Conservation (phyloP, 2,797 vertebrate genomes). For the Nasua narica region DNA sequence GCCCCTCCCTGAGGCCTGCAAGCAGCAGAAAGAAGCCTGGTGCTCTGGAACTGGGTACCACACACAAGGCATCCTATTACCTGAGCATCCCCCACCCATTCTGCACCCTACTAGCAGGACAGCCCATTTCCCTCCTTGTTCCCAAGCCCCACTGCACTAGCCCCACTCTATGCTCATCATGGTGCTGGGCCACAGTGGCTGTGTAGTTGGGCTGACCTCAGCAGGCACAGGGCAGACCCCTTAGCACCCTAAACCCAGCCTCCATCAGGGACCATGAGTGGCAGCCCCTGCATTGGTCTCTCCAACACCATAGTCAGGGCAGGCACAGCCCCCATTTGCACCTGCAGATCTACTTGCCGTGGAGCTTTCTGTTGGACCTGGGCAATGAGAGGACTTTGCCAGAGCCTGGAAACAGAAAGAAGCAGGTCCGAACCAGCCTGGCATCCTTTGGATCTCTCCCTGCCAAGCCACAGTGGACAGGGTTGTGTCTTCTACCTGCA, state of each 20-base stretch:
- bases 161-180: too few species aligned
- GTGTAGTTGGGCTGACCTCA: neutral
- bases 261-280: neutral
- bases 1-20: neutral
- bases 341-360: neutral
- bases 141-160: neutral
- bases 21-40: neutral
- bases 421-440: too few species aligned
- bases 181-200: neutral
- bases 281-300: neutral
- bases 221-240: neutral
- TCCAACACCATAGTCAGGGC: neutral
- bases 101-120: neutral
- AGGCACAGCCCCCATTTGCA: neutral
- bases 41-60: neutral
- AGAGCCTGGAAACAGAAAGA: neutral
- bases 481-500: neutral
- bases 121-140: neutral
- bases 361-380: neutral
- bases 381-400: neutral
- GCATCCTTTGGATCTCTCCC: neutral
- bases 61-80: neutral
- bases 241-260: too few species aligned
- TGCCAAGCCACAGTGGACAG: neutral
- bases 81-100: fast-evolving